A percentile compares a stretch with the other conserved stretches of the same genome.
Evolutionary conservation across 2,888 invertebrate species (phyloP).

Genomic region (Tillus elongatus): DNA sequence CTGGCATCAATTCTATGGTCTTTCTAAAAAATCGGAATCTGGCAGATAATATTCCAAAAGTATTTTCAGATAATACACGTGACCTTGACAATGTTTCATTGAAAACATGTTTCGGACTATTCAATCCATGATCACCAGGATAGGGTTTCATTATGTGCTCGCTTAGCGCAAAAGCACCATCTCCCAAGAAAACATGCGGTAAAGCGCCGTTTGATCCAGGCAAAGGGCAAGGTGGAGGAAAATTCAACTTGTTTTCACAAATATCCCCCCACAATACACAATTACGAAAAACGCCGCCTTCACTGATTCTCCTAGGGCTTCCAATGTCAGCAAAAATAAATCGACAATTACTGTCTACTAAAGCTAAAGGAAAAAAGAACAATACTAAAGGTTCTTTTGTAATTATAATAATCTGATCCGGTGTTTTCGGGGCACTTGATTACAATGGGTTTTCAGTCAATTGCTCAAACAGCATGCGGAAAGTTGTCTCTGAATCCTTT

Average conservation of each 20-base stretch:
- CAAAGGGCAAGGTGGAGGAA: conserved; percentile 15
- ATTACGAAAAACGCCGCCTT: conserved; percentile 19
- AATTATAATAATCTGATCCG: conserved; percentile 26
- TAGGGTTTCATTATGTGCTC: conserved; percentile 21
- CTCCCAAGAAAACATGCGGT: conserved; percentile 19
- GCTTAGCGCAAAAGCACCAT: conserved; percentile 15
- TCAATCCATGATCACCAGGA: conserved; percentile 15
- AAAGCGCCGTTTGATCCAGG: conserved; percentile 13
- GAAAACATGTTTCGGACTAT: conserved; percentile 17
- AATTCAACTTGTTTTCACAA: conserved; percentile 9
- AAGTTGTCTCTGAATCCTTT: conserved; percentile 16
- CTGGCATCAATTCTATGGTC: conserved; percentile 24
- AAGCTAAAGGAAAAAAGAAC: conserved; percentile 26
- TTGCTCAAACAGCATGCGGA: conserved; percentile 22
- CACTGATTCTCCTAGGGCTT: conserved; percentile 27
- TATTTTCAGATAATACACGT: conserved; percentile 21
- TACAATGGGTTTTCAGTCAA: conserved; percentile 28
- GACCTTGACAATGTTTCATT: conserved; percentile 18
- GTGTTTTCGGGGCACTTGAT: conserved; percentile 21
- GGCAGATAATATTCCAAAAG: conserved; percentile 19
- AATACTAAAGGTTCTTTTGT: conserved; percentile 26
- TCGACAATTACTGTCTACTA: conserved; percentile 23
- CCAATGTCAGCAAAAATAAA: conserved; percentile 31
- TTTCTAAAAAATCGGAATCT: conserved; percentile 27
- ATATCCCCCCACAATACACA: conserved; percentile 16